Conservation (phyloP, 2,888 invertebrate genomes). For the Lasioglossum pauxillum region DNA sequence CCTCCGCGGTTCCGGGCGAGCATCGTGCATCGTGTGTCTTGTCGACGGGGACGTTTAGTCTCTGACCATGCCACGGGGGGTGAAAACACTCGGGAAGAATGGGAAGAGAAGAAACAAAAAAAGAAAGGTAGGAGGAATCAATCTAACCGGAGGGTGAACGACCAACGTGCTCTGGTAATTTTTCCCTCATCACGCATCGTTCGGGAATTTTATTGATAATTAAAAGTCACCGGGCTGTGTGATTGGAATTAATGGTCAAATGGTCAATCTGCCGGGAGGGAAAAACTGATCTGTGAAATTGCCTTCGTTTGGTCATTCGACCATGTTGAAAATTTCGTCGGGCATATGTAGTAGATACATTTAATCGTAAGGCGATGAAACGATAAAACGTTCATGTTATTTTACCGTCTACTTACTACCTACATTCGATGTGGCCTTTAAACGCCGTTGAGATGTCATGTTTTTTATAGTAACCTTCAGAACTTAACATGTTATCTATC, state of each 20-base stretch:
- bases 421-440: not conserved
- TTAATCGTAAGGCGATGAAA: constrained; percentile 40
- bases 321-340: constrained; percentile 45
- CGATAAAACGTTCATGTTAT: constrained; percentile 30
- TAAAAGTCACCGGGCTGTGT: constrained; percentile 82
- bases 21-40: constrained; percentile 41
- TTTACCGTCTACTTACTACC: not conserved
- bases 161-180: constrained; percentile 71
- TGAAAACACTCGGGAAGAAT: constrained; percentile 45
- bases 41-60: constrained; percentile 62
- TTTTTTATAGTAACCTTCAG: not conserved
- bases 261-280: constrained; percentile 77
- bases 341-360: not conserved
- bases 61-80: constrained; percentile 49
- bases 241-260: constrained; percentile 84
- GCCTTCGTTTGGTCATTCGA: constrained; percentile 43
- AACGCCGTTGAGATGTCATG: not conserved
- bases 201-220: constrained; percentile 83
- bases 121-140: constrained; percentile 50
- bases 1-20: constrained; percentile 65
- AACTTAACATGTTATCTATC: not conserved
- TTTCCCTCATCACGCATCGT: constrained; percentile 77
- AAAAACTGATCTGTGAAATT: constrained; percentile 69
- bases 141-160: constrained; percentile 63
- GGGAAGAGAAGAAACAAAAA: not conserved